Evolutionary conservation across 2,797 vertebrate species (phyloP).

Genomic region (Paguma larvata): DNA sequence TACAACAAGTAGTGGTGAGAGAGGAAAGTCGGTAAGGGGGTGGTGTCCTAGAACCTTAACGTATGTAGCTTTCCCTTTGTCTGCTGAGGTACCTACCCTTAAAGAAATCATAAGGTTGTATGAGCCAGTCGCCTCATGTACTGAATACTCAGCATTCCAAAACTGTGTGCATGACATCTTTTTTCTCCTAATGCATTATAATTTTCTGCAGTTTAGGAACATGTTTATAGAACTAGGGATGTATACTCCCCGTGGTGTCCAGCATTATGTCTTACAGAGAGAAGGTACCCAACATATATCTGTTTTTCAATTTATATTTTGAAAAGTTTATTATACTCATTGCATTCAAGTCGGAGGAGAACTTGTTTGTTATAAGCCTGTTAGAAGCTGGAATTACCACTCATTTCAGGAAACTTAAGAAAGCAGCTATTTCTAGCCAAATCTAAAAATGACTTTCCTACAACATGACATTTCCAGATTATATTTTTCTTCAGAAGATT

Average conservation of each 20-base stretch:
- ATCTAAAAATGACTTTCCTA: neutral
- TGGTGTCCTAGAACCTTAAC: neutral
- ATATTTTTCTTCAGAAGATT: slow-evolving; percentile 11
- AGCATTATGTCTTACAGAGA: neutral
- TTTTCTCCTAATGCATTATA: neutral
- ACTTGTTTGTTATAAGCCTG: neutral
- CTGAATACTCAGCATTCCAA: neutral
- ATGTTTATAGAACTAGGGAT: neutral
- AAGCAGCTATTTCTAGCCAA: neutral
- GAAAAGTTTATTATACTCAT: neutral
- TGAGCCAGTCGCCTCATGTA: neutral
- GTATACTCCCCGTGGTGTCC: neutral
- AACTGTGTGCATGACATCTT: neutral
- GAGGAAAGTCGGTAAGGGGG: neutral
- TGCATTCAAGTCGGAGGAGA: neutral
- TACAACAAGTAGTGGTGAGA: neutral
- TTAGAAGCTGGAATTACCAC: neutral
- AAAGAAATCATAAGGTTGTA: neutral
- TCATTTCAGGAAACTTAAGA: slow-evolving; percentile 22
- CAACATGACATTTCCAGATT: neutral
- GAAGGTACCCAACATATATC: neutral
- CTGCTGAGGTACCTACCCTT: neutral
- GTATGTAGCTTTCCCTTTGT: neutral
- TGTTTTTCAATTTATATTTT: slow-evolving; percentile 9
- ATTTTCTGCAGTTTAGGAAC: slow-evolving; percentile 12